phyloP scores from a whole-genome alignment of 2,888 invertebrate genomes.

The Geotrupes spiniger region DNA sequence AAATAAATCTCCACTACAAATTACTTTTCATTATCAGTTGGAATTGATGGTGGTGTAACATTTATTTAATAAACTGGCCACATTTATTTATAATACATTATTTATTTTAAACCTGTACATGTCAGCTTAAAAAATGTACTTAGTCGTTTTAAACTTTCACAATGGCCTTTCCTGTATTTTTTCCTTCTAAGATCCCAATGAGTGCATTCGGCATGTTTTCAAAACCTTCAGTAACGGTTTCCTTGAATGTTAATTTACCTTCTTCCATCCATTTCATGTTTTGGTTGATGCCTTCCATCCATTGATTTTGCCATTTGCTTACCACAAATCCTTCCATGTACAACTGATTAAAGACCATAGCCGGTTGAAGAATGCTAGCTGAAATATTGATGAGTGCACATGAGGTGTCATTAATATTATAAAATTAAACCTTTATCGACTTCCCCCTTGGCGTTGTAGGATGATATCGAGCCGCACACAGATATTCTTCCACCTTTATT shows the following conservation, averaged over 20 bases:
- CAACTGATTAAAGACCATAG: constrained; percentile 57
- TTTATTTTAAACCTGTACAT: too few relatives aligned
- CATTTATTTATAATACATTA: too few relatives aligned
- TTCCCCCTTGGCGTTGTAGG: constrained; percentile 55
- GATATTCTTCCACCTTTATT: constrained; percentile 60
- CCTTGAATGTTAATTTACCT: constrained; percentile 68
- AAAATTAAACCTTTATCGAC: constrained; percentile 42
- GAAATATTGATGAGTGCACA: constrained; percentile 24
- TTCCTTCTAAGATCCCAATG: constrained; percentile 61
- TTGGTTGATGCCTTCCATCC: constrained; percentile 47
- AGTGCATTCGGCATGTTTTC: constrained; percentile 71
- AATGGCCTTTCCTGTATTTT: constrained; percentile 70
- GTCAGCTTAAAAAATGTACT: too few relatives aligned
- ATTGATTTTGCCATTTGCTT: constrained; percentile 6
- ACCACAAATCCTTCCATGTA: constrained; percentile 56
- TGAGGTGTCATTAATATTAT: not conserved
- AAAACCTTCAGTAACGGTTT: constrained; percentile 69
- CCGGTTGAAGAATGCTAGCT: constrained; percentile 55
- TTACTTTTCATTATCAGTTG: too few relatives aligned
- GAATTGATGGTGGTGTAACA: too few relatives aligned
- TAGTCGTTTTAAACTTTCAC: constrained; percentile 63
- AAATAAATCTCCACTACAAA: too few relatives aligned
- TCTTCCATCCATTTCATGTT: constrained; percentile 63
- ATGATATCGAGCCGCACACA: constrained; percentile 64
- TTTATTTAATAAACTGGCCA: too few relatives aligned